Percentiles rank a stretch among this genome's conserved stretches.
These are phyloP conservation scores for Neostethus bicornis DNA, from an alignment of 2,797 vertebrate genomes.

Conservation along the genomic window DNA sequence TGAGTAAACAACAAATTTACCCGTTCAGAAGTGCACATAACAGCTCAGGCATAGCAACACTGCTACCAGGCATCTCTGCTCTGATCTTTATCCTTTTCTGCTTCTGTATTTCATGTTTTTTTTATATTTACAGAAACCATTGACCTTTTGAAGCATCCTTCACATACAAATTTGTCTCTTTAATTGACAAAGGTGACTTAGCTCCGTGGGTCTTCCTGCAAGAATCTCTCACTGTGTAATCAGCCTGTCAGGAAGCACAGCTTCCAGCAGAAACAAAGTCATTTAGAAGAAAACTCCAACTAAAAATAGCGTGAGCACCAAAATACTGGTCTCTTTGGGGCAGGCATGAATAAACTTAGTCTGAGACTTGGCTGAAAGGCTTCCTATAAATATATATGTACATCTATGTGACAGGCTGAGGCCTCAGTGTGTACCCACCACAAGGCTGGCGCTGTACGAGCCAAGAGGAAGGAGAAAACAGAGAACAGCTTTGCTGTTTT, in stretches of 20 bases:
- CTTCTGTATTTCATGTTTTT: neutral
- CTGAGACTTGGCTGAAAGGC: conserved; percentile 33
- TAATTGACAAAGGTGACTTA: neutral
- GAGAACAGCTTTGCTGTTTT: conserved; percentile 33
- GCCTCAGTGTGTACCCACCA: conserved; percentile 28
- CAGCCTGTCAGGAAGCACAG: conserved; percentile 22
- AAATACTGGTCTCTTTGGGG: conserved; percentile 46
- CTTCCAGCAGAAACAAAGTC: conserved; percentile 30
- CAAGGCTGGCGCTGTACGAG: conserved; percentile 43
- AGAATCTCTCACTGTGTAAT: conserved; percentile 32
- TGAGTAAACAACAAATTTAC: conserved; percentile 25
- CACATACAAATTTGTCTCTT: neutral
- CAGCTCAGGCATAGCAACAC: conserved; percentile 10
- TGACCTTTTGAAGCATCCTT: neutral
- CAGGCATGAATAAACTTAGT: conserved; percentile 29
- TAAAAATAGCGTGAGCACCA: conserved; percentile 45
- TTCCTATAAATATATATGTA: conserved; percentile 32
- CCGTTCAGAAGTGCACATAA: conserved; percentile 22
- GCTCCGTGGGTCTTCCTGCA: conserved; percentile 18
- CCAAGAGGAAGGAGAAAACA: conserved; percentile 28
- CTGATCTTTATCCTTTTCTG: neutral
- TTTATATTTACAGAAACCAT: neutral
- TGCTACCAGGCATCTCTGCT: conserved; percentile 28
- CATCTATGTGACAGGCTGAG: conserved; percentile 30
- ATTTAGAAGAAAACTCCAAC: conserved; percentile 38